These are phyloP conservation scores for Hemithea aestivaria DNA, from an alignment of 2,888 invertebrate species.

Conservation along the genomic window DNA sequence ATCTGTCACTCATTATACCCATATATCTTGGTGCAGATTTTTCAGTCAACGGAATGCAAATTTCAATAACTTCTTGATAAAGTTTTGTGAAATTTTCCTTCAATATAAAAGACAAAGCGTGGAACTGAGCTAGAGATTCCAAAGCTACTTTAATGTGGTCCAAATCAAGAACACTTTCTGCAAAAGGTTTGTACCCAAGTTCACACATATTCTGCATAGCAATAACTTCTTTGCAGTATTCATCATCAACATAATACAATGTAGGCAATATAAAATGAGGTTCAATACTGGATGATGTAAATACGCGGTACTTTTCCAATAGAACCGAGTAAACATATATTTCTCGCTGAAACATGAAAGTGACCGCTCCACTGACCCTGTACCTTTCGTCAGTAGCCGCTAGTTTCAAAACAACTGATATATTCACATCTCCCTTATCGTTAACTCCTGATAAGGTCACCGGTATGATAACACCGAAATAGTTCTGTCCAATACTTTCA, in stretches of 20 bases:
- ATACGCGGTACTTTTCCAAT: constrained; percentile 40
- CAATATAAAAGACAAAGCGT: constrained; percentile 59
- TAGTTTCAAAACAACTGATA: constrained; percentile 53
- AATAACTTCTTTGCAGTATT: constrained; percentile 57
- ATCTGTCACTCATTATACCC: constrained; percentile 53
- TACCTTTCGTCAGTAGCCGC: constrained; percentile 63
- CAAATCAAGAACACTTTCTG: constrained; percentile 47
- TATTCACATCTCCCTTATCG: constrained; percentile 17
- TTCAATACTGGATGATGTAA: constrained; percentile 29
- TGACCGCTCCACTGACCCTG: constrained; percentile 62
- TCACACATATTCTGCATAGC: constrained; percentile 58
- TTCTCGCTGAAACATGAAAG: constrained; percentile 57
- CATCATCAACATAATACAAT: constrained; percentile 50
- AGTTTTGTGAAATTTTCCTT: constrained; percentile 33
- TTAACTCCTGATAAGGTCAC: constrained; percentile 39
- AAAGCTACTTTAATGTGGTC: constrained; percentile 51
- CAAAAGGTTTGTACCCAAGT: constrained; percentile 48
- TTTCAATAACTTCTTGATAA: constrained; percentile 39
- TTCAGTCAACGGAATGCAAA: constrained; percentile 53
- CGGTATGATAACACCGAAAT: constrained; percentile 62
- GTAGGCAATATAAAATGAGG: constrained; percentile 43
- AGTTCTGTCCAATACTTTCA: constrained; percentile 59
- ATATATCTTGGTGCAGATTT: constrained; percentile 51
- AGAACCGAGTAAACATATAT: constrained; percentile 56
- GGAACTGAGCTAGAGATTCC: constrained; percentile 53